Evolutionary conservation across 2,113 vertebrate species (phyloP), one percentile per base, ranked within the genome.

Genomic region (Cebus imitator): DNA sequence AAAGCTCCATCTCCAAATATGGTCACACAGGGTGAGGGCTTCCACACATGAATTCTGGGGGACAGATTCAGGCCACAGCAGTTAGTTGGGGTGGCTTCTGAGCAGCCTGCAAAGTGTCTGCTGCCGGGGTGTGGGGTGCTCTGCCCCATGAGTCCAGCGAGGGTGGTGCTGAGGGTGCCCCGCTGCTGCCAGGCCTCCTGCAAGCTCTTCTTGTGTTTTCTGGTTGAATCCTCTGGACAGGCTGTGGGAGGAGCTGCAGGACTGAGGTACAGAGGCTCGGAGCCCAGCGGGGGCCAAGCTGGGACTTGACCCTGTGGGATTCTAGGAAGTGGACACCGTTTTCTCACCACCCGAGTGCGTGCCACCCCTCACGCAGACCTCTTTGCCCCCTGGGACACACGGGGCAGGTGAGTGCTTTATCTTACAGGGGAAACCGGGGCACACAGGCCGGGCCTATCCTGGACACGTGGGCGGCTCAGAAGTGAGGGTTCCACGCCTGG

Each of bases 301-400:
- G 2, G 12, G 61, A 13, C n/a, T 40, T 18, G 18, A 13, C 21
- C n/a, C 32, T 2, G 0, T 6, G 1, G 9, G 1, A 3, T 20
- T 21, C 52, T 3, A 7, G 68, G 37, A 75, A 18, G n/a, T n/a
- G 8, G 21, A 9, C 12, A 14, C 23, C 57, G 23, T 57, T 57
- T 30, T 14, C 37, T 8, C 17, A 30, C 13, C 73, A 21, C 73
- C 13, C 6, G 2, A 30, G 61, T 64, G 61, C 13, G 27, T 30
- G 61, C 61, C 11, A 30, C 27, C 61, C 61, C 27, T 64, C 5
- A 64, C 12, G 6, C 12, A 64, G 61, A 64, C 61, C 12, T 64
- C 12, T 64, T 64, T 64, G 61, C 61, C 8, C 30, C 30, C 75
- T 66, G 0, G 2, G 81, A 23, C 21, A 9, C 6, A 3, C 21